phyloP scores from a whole-genome alignment of 2,113 vertebrate species.

The Benitochromis conjunctus region DNA sequence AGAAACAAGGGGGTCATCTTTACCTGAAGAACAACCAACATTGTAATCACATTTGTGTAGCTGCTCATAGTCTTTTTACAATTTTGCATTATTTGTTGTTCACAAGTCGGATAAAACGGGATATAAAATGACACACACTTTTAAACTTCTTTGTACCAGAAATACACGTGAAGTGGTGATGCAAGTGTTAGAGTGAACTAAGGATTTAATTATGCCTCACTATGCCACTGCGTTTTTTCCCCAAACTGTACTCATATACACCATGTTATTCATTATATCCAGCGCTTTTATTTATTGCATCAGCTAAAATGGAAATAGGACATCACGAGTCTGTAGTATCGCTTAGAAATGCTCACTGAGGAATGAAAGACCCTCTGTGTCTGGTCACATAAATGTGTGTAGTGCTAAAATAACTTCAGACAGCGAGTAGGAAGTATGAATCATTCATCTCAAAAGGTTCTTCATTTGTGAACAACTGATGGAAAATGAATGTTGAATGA shows the following conservation, averaged over 20 bases:
- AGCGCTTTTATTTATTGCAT: background rate
- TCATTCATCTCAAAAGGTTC: slow-evolving; percentile 16
- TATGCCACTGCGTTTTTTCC: background rate
- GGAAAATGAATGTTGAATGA: background rate
- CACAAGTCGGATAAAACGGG: background rate
- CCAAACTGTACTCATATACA: background rate
- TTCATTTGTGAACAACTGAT: background rate
- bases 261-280: background rate
- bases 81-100: background rate
- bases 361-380: slow-evolving; percentile 47
- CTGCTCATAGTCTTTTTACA: background rate
- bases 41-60: background rate
- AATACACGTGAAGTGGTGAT: background rate
- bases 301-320: slow-evolving; percentile 27
- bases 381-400: slow-evolving; percentile 23
- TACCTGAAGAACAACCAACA: slow-evolving; percentile 73
- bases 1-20: slow-evolving; percentile 89
- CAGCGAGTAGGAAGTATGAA: background rate
- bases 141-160: background rate
- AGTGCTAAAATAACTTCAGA: slow-evolving; percentile 7
- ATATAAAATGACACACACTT: background rate
- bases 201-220: background rate
- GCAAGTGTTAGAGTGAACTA: background rate
- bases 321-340: background rate
- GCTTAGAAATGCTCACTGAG: slow-evolving; percentile 15